These are phyloP conservation scores for Thripadectes ignobilis DNA, from an alignment of 2,797 vertebrate species.

Conservation along the genomic window DNA sequence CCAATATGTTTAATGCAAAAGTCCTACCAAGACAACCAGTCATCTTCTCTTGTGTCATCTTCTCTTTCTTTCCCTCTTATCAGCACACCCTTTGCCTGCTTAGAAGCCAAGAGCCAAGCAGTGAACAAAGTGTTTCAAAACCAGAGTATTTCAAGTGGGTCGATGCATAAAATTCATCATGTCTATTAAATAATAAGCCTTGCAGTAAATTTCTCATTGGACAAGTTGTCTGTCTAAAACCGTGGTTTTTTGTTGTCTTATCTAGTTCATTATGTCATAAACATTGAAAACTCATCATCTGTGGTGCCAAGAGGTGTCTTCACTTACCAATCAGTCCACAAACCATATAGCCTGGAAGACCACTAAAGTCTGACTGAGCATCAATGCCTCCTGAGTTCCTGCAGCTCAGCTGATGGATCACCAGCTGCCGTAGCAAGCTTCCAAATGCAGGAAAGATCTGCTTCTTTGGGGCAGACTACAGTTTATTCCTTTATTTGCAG, in stretches of 20 bases:
- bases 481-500: neutral
- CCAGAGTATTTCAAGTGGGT: neutral
- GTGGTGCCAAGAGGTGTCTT: neutral
- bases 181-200: neutral
- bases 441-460: rapidly evolving
- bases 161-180: neutral
- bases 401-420: neutral
- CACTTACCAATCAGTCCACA: neutral
- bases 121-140: neutral
- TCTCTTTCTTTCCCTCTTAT: neutral
- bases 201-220: neutral
- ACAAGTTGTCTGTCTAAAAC: neutral
- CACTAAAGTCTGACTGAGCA: neutral
- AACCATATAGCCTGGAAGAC: neutral
- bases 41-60: neutral
- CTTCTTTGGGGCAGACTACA: neutral
- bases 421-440: neutral
- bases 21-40: neutral
- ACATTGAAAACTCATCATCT: neutral
- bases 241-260: neutral
- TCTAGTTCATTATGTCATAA: neutral
- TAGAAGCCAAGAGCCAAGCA: neutral
- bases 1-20: neutral
- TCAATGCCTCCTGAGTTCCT: rapidly evolving
- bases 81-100: neutral